A percentile compares a stretch with the other conserved stretches of the same genome.
phyloP scores from a whole-genome alignment of 1,140 invertebrate species.

The Belonocnema kinseyi region DNA sequence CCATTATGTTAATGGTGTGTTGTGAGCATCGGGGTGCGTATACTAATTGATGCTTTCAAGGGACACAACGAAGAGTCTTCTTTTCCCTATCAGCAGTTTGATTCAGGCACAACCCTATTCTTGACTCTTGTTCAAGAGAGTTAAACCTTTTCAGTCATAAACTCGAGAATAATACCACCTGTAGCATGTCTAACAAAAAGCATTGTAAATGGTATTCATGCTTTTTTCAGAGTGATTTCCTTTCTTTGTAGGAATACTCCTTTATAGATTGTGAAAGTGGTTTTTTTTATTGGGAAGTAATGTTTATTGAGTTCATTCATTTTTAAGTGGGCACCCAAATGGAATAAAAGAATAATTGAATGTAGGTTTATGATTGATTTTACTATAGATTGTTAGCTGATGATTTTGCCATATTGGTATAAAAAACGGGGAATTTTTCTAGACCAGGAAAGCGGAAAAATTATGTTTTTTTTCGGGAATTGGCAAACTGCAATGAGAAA shows the following conservation, averaged over 20 bases:
- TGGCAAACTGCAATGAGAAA: too few relatives aligned
- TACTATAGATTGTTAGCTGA: too few relatives aligned
- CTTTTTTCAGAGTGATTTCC: background rate
- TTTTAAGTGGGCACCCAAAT: background rate
- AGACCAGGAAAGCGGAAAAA: too few relatives aligned
- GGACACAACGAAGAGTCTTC: background rate
- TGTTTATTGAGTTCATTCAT: background rate
- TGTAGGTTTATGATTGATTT: too few relatives aligned
- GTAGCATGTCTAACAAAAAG: constrained; percentile 15
- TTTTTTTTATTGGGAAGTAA: background rate
- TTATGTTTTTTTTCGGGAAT: too few relatives aligned
- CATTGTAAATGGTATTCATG: background rate
- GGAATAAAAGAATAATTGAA: too few relatives aligned
- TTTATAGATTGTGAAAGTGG: background rate
- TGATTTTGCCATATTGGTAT: too few relatives aligned
- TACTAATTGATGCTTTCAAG: constrained; percentile 18
- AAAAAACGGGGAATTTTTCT: too few relatives aligned
- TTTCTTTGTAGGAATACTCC: background rate
- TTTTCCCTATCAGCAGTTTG: constrained; percentile 24
- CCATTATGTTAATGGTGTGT: background rate
- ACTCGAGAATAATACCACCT: constrained; percentile 28
- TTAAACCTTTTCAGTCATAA: constrained; percentile 7
- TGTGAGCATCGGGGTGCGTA: background rate
- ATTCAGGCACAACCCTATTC: constrained; percentile 5
- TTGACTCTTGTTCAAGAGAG: constrained; percentile 16